Evolutionary conservation across 2,113 vertebrate genomes (phyloP).

Genomic region (Gadus macrocephalus): DNA sequence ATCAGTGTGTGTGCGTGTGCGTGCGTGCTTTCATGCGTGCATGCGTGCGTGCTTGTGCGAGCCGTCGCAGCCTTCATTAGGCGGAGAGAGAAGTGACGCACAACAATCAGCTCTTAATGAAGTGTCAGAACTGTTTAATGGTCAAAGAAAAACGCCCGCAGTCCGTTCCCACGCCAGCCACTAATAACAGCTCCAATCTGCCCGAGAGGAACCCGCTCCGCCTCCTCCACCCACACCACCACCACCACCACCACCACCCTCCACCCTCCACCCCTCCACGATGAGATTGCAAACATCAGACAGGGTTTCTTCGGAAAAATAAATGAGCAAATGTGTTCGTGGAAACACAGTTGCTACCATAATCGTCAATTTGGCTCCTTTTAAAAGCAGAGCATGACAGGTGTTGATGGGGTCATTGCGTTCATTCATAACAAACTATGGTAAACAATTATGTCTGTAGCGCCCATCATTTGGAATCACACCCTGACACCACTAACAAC

Average conservation of each 20-base stretch:
- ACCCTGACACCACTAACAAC: no score
- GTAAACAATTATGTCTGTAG: no score
- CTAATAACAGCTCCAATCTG: constrained; percentile 52
- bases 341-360: not conserved
- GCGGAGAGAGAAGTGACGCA: constrained; percentile 39
- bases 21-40: no score
- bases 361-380: not conserved
- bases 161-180: constrained; percentile 43
- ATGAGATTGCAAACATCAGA: constrained; percentile 25
- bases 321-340: constrained; percentile 5
- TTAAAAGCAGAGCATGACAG: not conserved
- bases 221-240: not conserved
- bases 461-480: no score
- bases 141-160: constrained; percentile 27
- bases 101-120: constrained; percentile 65
- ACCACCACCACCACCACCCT: no score
- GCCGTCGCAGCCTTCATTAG: constrained; percentile 44
- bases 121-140: constrained; percentile 62
- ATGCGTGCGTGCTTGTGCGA: not conserved
- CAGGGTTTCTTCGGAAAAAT: constrained; percentile 26
- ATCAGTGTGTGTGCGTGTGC: not conserved
- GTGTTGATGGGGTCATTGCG: not conserved
- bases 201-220: constrained; percentile 19
- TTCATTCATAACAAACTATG: not conserved
- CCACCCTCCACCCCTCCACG: not conserved